Evolutionary conservation across 1,140 invertebrate species (phyloP), one percentile per base, ranked within the genome.

Genomic region (Sitophilus oryzae): DNA sequence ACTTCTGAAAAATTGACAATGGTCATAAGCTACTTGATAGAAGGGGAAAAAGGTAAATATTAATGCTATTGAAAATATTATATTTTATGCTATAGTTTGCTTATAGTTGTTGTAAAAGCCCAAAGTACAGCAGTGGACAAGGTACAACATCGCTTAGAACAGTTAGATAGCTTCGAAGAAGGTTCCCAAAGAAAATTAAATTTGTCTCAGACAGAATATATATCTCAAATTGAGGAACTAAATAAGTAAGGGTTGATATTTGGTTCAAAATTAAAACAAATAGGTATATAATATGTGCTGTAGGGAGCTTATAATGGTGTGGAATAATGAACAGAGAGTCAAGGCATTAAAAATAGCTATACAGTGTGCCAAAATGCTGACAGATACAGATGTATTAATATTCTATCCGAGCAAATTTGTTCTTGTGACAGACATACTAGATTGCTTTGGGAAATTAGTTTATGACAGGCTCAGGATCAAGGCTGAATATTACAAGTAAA

Each of bases 351-450:
- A 97, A 80, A 97, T 98, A 70, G 89, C 87, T 3, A 96, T 97
- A 62, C 92, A 97, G 79, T 96, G 92, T 77, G 89, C 93, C 16
- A 96, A 97, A 77, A 74, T 97, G 60, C 74, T 98, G 19, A 83
- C 87, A 4, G 91, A 96, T 68, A 89, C 88, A 11, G 85, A 82
- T 58, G 91, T 89, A 0, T 83, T 95, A 64, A 85, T 86, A 62
- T 98, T 98, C 76, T 98, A 98, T 80, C 95, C 96, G 0, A 96
- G 92, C 74, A 97, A 98, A 79, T 98, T 94, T 82, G 89, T 96
- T 21, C 78, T 98, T 1, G 88, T 98, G 36, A 96, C 92, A 37
- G 94, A 98, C 70, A 93, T 97, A 56, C 75, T 98, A 41, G 93
- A 97, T 70, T 93, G 86, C 66, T 98, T 98, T 81, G 94, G 94